Evolutionary conservation across 2,797 vertebrate species (phyloP).

Genomic region (Sebastes jordani): DNA sequence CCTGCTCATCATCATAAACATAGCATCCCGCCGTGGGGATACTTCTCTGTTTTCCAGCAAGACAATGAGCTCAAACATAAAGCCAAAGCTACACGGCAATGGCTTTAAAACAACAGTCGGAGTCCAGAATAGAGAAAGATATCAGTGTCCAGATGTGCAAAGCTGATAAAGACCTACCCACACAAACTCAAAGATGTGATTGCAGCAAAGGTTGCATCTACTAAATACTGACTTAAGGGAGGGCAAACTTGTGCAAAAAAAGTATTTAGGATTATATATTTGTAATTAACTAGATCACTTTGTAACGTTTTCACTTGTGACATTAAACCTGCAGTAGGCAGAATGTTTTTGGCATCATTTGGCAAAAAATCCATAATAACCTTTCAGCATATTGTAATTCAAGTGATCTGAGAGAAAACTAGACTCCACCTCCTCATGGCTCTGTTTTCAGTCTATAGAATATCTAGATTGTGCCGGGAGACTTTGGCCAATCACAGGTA

Average conservation of each 20-base stretch:
- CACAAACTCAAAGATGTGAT: background rate
- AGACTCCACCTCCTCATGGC: no score
- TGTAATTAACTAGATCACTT: background rate
- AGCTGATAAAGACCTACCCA: background rate
- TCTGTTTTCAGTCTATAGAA: no score
- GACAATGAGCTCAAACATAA: background rate
- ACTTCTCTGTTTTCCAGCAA: background rate
- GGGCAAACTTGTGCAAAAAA: background rate
- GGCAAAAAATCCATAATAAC: no score
- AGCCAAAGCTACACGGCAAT: background rate
- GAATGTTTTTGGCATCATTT: no score
- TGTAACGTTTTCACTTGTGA: no score
- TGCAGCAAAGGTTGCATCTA: background rate
- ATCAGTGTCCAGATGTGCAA: background rate
- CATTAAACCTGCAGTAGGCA: no score
- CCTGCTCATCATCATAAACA: background rate
- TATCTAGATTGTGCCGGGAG: accelerated
- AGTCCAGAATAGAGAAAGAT: background rate
- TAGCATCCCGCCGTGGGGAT: background rate
- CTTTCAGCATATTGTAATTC: no score
- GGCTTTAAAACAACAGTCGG: background rate
- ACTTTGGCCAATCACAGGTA: accelerated
- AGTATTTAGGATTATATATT: background rate
- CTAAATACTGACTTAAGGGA: background rate
- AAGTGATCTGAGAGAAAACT: no score